Percentiles rank a stretch among this genome's conserved stretches.
phyloP scores from a whole-genome alignment of 2,113 vertebrate genomes.

The Pedetes capensis region DNA sequence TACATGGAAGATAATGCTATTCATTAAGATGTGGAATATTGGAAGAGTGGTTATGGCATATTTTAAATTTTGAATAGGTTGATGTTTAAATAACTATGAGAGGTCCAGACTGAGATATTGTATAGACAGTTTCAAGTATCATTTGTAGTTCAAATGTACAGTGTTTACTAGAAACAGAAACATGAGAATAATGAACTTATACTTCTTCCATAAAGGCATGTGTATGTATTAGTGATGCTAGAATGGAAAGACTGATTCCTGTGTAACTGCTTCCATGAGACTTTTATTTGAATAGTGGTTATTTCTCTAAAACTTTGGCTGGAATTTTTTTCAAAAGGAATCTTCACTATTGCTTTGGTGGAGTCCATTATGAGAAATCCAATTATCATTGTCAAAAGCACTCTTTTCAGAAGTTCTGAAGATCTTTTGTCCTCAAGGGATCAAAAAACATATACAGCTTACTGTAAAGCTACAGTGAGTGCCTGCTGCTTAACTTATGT shows the following conservation, averaged over 20 bases:
- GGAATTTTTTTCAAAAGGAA: background rate
- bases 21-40: background rate
- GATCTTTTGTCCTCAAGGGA: background rate
- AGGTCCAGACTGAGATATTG: background rate
- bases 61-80: background rate
- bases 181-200: background rate
- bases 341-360: background rate
- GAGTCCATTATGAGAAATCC: background rate
- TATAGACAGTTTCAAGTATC: background rate
- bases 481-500: background rate
- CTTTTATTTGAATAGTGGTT: background rate
- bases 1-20: background rate
- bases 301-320: background rate
- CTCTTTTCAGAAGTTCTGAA: background rate
- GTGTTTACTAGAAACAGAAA: background rate
- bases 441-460: background rate
- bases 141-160: background rate
- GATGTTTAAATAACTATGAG: background rate
- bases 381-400: background rate
- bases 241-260: background rate
- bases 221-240: background rate
- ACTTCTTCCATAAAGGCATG: background rate
- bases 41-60: background rate
- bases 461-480: background rate
- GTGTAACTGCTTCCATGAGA: background rate